Evolutionary conservation across 2,113 vertebrate genomes (phyloP), one percentile per base, ranked within the genome.

Genomic region (Heliornis fulica): DNA sequence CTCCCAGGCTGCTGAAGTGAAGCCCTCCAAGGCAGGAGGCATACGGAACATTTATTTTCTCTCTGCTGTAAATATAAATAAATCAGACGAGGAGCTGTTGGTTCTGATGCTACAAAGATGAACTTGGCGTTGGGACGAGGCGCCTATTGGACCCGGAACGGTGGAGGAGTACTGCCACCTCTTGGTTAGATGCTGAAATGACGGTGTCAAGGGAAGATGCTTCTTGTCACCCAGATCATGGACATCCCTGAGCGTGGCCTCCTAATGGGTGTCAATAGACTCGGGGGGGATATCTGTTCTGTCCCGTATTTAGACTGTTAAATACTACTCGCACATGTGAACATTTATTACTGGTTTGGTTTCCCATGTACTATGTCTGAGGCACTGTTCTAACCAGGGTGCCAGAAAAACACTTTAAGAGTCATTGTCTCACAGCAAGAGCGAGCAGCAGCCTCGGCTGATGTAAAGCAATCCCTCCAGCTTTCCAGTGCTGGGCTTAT

Each of bases 101-200:
- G 28, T 48, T 8, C 5, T 1, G 72, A 6, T 25, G 63, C 64
- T 76, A 11, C 5, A 18, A 56, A 83, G 93, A 63, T 10, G 72
- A 74, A 45, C 70, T 56, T 48, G 46, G 8, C 5, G 0, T 61
- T 18, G 40, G 40, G 26, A 15, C 11, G 46, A 41, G 54, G 29
- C 10, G 3, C 12, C 31, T 11, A n/a, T 7, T 4, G 45, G 46
- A 20, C 43, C 32, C 16, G 29, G 20, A 96, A 79, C 2, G 46
- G 85, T 97, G 97, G 98, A 90, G 92, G 63, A 95, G 93, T 63
- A 97, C 94, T 93, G 98, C 98, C 98, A 98, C 97, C 98, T 98
- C 97, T 98, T 96, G 98, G 97, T 51, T 84, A 7, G 7, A 59
- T 7, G 57, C 17, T 48, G 74, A 81, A 91, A 74, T 60, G 34